A percentile compares a stretch with the other conserved stretches of the same genome.
Evolutionary conservation across 2,888 invertebrate species (phyloP).

Genomic region (Ceraclea dissimilis): DNA sequence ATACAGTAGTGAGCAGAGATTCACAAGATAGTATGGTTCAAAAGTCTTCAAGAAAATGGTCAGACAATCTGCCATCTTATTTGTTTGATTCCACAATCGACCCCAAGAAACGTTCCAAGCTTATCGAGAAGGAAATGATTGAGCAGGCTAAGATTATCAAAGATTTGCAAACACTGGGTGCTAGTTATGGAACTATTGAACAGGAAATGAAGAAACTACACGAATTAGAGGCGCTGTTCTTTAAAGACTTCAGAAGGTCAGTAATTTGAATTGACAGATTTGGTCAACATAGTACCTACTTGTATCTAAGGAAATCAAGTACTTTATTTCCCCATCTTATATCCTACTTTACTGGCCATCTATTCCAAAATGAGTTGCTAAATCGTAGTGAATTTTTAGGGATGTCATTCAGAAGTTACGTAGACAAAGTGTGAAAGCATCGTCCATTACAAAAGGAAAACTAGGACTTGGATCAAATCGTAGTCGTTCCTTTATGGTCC

Average conservation of each 20-base stretch:
- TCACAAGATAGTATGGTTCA: conserved; percentile 62
- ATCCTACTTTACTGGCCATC: too few species aligned
- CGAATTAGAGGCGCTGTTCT: conserved; percentile 88
- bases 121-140: conserved; percentile 95
- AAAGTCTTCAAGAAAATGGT: conserved; percentile 55
- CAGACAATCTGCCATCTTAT: conserved; percentile 75
- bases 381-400: conserved; percentile 34
- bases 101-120: conserved; percentile 77
- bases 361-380: too few species aligned
- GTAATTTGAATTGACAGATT: background rate
- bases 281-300: too few species aligned
- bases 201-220: conserved; percentile 86
- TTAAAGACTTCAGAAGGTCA: conserved; percentile 81
- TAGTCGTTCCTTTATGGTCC: conserved; percentile 69
- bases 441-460: conserved; percentile 70
- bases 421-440: conserved; percentile 73
- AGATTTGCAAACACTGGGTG: conserved; percentile 81
- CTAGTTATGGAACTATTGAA: conserved; percentile 84
- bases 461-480: conserved; percentile 66
- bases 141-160: conserved; percentile 94
- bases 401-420: conserved; percentile 90
- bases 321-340: too few species aligned
- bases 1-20: conserved; percentile 53
- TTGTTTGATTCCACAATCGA: conserved; percentile 73
- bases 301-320: too few species aligned